Evolutionary conservation across 2,888 invertebrate genomes (phyloP), one percentile per base, ranked within the genome.

Genomic region (Periphyllus acericola): DNA sequence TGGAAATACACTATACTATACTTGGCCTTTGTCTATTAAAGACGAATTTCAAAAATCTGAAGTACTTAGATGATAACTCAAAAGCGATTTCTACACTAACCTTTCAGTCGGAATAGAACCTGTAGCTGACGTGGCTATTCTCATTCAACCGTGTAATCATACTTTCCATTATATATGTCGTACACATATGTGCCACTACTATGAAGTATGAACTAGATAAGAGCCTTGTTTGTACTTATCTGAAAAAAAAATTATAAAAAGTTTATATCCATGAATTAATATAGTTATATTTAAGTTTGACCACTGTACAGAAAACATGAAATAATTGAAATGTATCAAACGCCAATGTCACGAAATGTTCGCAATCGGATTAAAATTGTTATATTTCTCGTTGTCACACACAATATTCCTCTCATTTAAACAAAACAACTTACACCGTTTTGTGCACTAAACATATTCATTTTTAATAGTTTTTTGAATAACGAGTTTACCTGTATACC

Each of bases 61-160:
- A 34, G 25, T 14, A 25, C 11, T 11, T 25, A n/a, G 21, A 9
- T 32, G 21, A 11, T 25, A 14, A 21, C 11, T 9, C 11, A 55
- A 68, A n/a, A 68, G 68, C 29, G 21, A 78, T 78, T 25, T 79
- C 21, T n/a, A 25, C 34, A 76, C 52, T 52, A 21, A 32, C 52
- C 76, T 29, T 78, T 78, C 21, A 32, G 29, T 52, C 52, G 52
- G 21, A 21, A 25, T 6, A 21, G 21, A 78, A 78, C 52, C 52
- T 78, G 76, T 78, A 52, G 52, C 76, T 78, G 76, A 78, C 52
- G 76, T 78, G 52, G 52, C 52, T 52, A 52, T 52, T 52, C 19
- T 52, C 52, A 32, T 52, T 32, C 19, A 46, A 52, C 32, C 52
- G 32, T 78, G 21, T 68, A 68, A 68, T 68, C 60, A 60, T 60